These are phyloP conservation scores for Dimorphilus gyrociliatus DNA, from an alignment of 2,888 invertebrate species.

Conservation along the genomic window DNA sequence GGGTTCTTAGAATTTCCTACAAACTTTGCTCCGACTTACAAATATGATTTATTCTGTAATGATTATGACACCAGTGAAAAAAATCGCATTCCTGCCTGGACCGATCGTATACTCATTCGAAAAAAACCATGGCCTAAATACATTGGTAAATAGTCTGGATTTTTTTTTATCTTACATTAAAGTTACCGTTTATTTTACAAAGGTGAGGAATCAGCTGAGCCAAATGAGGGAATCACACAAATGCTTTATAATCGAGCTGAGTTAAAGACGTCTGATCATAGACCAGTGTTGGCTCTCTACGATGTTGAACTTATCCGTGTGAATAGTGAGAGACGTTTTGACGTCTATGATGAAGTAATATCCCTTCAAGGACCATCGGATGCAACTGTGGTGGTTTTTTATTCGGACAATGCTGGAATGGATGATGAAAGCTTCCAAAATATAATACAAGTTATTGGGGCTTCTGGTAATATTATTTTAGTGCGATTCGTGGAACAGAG, in stretches of 20 bases:
- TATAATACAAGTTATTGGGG: slow-evolving; percentile 55
- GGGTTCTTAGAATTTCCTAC: slow-evolving; percentile 83
- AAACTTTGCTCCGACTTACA: slow-evolving; percentile 87
- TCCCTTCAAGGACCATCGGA: slow-evolving; percentile 70
- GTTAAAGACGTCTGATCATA: slow-evolving; percentile 87
- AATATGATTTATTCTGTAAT: slow-evolving; percentile 93
- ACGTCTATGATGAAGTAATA: slow-evolving; percentile 47
- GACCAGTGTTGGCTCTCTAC: slow-evolving; percentile 80
- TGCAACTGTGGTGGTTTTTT: slow-evolving; percentile 67
- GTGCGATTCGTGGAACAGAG: slow-evolving; percentile 70
- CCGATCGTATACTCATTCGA: slow-evolving; percentile 88
- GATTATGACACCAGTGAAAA: slow-evolving; percentile 99
- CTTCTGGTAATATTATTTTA: slow-evolving; percentile 72
- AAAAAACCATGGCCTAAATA: slow-evolving; percentile 34
- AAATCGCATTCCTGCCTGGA: slow-evolving; percentile 91
- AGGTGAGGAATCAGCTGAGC: too few relatives aligned
- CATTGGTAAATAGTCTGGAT: not conserved
- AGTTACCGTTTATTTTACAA: too few relatives aligned
- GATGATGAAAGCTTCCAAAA: slow-evolving; percentile 65
- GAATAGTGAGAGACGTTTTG: slow-evolving; percentile 59
- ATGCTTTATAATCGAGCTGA: slow-evolving; percentile 82
- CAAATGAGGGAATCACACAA: too few relatives aligned
- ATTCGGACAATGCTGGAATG: slow-evolving; percentile 41
- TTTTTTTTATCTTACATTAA: too few relatives aligned
- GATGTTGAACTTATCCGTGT: slow-evolving; percentile 71